These are phyloP conservation scores for Toxonevra muliebris DNA, from an alignment of 2,888 invertebrate genomes.

Conservation along the genomic window DNA sequence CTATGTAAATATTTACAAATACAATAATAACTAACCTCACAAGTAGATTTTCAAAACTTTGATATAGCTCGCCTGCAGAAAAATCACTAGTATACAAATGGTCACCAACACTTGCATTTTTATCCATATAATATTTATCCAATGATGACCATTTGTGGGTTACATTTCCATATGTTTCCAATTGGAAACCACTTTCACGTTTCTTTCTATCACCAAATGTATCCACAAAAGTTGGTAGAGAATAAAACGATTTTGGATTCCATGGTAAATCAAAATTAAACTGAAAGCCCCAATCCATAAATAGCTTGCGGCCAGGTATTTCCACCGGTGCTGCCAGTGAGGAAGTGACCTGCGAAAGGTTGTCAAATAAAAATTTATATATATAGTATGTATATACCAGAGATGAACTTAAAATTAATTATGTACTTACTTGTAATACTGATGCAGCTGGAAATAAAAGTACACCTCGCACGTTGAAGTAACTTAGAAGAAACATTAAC, in stretches of 20 bases:
- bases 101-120: slow-evolving; percentile 29
- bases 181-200: slow-evolving; percentile 31
- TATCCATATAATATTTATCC: slow-evolving; percentile 39
- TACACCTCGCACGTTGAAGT: neutral
- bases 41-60: slow-evolving; percentile 55
- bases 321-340: too few relatives aligned
- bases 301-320: too few relatives aligned
- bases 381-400: too few relatives aligned
- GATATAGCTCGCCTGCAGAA: slow-evolving; percentile 62
- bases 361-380: too few relatives aligned
- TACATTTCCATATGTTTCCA: slow-evolving; percentile 28
- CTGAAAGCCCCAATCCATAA: slow-evolving; percentile 63
- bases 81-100: slow-evolving; percentile 58
- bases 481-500: too few relatives aligned
- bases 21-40: slow-evolving; percentile 33
- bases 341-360: too few relatives aligned
- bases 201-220: slow-evolving; percentile 41
- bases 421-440: slow-evolving; percentile 36
- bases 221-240: slow-evolving; percentile 62
- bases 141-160: too few relatives aligned
- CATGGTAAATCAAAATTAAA: slow-evolving; percentile 58
- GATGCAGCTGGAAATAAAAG: slow-evolving; percentile 35
- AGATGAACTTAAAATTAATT: too few relatives aligned
- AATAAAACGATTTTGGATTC: slow-evolving; percentile 54
- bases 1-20: too few relatives aligned